phyloP scores from a whole-genome alignment of 2,113 vertebrate genomes.

The Galbula dea region DNA sequence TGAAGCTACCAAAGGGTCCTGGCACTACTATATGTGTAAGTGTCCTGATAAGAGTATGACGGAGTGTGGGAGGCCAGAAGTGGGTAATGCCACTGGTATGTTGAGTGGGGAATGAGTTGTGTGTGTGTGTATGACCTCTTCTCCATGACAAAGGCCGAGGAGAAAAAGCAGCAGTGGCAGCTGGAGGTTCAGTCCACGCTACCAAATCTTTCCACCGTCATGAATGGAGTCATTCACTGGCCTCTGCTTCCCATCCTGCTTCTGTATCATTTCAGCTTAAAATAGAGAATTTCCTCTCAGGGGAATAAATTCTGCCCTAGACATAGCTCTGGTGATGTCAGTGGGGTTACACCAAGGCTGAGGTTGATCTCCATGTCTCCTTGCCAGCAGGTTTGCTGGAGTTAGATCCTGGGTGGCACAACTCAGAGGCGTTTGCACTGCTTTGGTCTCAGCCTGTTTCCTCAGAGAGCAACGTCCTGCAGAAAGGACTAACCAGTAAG shows the following conservation, averaged over 20 bases:
- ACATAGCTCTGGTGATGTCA: neutral
- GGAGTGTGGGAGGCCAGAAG: neutral
- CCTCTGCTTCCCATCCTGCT: neutral
- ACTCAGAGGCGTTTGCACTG: neutral
- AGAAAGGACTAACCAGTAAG: neutral
- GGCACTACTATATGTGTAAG: conserved; percentile 10
- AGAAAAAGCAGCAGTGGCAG: neutral
- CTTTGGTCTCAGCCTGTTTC: neutral
- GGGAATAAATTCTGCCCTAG: neutral
- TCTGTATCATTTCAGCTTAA: neutral
- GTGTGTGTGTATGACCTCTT: neutral
- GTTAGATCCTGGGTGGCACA: neutral
- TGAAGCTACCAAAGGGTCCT: conserved; percentile 38
- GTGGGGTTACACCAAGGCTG: neutral
- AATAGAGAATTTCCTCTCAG: neutral
- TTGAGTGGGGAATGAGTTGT: conserved; percentile 25
- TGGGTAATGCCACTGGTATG: conserved; percentile 51
- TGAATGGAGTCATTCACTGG: conserved; percentile 17
- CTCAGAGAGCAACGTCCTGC: neutral
- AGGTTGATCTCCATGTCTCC: neutral
- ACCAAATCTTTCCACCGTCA: neutral
- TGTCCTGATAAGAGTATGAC: conserved; percentile 48
- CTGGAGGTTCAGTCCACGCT: neutral
- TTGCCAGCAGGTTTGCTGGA: neutral
- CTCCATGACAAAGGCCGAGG: neutral